Conservation (phyloP, 2,888 invertebrate genomes). For the Achlya flavicornis region DNA sequence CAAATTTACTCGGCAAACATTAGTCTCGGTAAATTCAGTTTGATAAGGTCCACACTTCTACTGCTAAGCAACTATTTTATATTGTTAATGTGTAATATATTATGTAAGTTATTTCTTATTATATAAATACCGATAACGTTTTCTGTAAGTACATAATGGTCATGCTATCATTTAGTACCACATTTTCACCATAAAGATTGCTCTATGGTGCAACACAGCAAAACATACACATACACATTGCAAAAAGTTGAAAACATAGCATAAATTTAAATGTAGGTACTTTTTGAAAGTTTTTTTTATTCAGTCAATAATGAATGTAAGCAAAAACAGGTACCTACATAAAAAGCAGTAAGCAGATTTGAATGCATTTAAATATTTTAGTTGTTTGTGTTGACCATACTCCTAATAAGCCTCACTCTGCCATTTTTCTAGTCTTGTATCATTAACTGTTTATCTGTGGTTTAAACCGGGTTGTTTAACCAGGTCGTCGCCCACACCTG, state of each 20-base stretch:
- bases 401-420: background rate
- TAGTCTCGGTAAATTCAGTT: slow-evolving; percentile 1
- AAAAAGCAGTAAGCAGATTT: background rate
- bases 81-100: background rate
- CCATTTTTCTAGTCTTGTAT: slow-evolving; percentile 2
- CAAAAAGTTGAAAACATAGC: background rate
- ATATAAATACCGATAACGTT: background rate
- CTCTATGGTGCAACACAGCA: too few relatives aligned
- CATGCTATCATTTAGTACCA: background rate
- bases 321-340: background rate
- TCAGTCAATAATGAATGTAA: background rate
- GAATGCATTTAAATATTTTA: background rate
- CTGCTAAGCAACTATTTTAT: slow-evolving; percentile 5
- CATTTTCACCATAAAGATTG: too few relatives aligned
- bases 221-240: too few relatives aligned
- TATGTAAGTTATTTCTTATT: background rate
- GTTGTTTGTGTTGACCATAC: background rate
- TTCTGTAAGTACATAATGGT: background rate
- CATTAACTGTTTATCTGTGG: background rate
- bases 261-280: background rate
- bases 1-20: background rate
- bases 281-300: too few relatives aligned
- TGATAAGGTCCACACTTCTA: background rate
- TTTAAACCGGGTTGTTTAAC: background rate
- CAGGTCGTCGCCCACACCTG: slow-evolving; percentile 9